Evolutionary conservation across 2,888 invertebrate genomes (phyloP), one percentile per base, ranked within the genome.

Genomic region (Thera britannica): DNA sequence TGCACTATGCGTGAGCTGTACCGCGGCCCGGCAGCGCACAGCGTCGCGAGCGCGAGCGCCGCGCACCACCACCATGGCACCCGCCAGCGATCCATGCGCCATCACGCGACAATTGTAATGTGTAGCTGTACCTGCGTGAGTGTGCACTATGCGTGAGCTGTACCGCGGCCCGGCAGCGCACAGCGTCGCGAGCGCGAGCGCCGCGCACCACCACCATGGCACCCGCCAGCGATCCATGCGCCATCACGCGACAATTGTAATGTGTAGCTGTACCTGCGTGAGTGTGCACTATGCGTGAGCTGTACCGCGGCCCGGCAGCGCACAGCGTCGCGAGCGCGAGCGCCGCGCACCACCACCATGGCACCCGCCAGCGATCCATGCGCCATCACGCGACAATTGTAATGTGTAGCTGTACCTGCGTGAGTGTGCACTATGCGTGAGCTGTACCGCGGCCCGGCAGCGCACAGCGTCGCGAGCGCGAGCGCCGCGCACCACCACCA

Each of bases 381-480:
- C 93, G 93, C 93, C 93, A 93, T 92, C 92, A 91, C 93, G 92
- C 89, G 87, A 86, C 86, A 82, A 80, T 38, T 38, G 38, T 6
- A 38, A 5, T 46, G 46, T 46, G 51, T 46, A 48, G 57, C 8
- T 8, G 54, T 65, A 85, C 97, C 97, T 78, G 96, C 95, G 83
- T 96, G 96, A 52, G 97, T 97, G 90, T 96, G 96, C 80, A 97
- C 96, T 80, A 97, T 97, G 84, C 97, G 95, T 76, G 97, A 96
- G 88, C 96, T 96, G 93, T 96, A 96, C 66, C 96, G 95, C 74
- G 96, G 96, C 68, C 95, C 95, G 75, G 95, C 94, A 79, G 87
- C 84, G 79, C 82, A 85, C 77, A 86, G 87, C 83, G 86, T 77
- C 81, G 82, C 83, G 72, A 89, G 86, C 57, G 52, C 83, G 83